Conservation (phyloP, 2,888 invertebrate species). For the Oxystoma pomonae region DNA sequence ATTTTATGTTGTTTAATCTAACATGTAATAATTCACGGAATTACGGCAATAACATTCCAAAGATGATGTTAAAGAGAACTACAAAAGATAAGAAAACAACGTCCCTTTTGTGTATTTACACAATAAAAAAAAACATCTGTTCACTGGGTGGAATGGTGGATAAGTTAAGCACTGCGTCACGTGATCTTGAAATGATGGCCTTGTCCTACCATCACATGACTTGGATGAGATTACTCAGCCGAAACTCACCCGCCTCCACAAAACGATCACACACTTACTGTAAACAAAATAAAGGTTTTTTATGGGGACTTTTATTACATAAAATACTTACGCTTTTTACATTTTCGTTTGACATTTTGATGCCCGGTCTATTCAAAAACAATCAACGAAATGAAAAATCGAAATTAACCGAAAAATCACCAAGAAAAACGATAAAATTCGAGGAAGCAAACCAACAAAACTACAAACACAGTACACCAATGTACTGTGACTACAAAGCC, state of each 20-base stretch:
- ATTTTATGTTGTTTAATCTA: no score
- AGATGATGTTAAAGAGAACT: no score
- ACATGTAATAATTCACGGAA: no score
- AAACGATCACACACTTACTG: constrained; percentile 6
- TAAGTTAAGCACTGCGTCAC: background rate
- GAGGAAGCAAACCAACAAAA: background rate
- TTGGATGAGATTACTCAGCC: background rate
- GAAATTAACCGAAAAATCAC: constrained; percentile 9
- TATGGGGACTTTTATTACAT: background rate
- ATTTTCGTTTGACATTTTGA: constrained; percentile 56
- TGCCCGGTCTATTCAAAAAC: background rate
- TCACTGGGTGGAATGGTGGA: background rate
- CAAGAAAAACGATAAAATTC: constrained; percentile 5
- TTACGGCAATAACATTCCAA: no score
- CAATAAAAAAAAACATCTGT: background rate
- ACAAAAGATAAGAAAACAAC: no score
- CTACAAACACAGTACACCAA: constrained; percentile 7
- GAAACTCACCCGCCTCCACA: background rate
- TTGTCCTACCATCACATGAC: background rate
- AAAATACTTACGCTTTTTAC: constrained; percentile 56
- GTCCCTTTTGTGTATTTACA: no score
- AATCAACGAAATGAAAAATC: background rate
- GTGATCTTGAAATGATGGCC: background rate
- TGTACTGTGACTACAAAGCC: constrained; percentile 14
- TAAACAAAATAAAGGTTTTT: constrained; percentile 3